Percentiles rank a stretch among this genome's conserved stretches.
phyloP scores from a whole-genome alignment of 2,797 vertebrate species.

The Sternarchorhynchus goeldii region DNA sequence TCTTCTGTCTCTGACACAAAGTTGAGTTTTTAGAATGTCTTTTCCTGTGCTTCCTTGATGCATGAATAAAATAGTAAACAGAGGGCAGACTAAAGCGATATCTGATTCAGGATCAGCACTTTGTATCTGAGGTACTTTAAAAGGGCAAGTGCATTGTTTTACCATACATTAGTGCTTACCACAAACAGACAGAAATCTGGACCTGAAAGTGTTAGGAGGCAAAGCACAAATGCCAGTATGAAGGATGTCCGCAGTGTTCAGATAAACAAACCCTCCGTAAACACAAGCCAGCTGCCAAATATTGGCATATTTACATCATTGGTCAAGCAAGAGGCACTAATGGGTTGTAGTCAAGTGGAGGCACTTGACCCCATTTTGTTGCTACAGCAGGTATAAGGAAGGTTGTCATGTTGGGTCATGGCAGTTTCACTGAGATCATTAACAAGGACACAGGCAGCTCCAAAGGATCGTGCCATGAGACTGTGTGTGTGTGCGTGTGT shows the following conservation, averaged over 20 bases:
- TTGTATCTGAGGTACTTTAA: no score
- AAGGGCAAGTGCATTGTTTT: background rate
- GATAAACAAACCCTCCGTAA: slow-evolving; percentile 25
- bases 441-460: background rate
- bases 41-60: background rate
- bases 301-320: slow-evolving; percentile 28
- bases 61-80: background rate
- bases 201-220: slow-evolving; percentile 2
- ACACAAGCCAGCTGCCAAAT: slow-evolving; percentile 3
- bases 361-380: slow-evolving; percentile 25
- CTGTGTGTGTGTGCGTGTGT: slow-evolving; percentile 19
- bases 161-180: slow-evolving; percentile 10
- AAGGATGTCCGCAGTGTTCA: background rate
- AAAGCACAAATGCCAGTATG: background rate
- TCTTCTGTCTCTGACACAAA: background rate
- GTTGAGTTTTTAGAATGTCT: background rate
- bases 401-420: slow-evolving; percentile 20
- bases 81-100: background rate
- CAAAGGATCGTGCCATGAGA: background rate
- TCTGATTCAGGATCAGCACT: background rate
- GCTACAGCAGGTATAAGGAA: slow-evolving; percentile 13
- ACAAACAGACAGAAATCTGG: slow-evolving; percentile 3
- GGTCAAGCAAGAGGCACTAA: slow-evolving; percentile 27
- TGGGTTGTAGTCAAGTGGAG: slow-evolving; percentile 33
- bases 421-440: background rate